Evolutionary conservation across 2,113 vertebrate genomes (phyloP).

Genomic region (Numenius arquata): DNA sequence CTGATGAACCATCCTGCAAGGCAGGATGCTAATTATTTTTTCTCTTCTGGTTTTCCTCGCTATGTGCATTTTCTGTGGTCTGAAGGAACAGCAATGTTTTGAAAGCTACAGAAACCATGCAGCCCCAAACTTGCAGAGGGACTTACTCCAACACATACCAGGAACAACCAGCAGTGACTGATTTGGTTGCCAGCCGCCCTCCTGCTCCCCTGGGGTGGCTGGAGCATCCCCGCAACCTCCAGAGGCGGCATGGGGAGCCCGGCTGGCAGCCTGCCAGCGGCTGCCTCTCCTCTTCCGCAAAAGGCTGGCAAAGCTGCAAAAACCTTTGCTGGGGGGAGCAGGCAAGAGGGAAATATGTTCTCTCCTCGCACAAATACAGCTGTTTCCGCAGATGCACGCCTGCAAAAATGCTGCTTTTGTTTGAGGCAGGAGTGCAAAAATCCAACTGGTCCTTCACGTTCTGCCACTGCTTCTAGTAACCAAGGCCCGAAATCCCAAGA

Average conservation of each 20-base stretch:
- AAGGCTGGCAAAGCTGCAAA: background rate
- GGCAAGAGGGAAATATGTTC: background rate
- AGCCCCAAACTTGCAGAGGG: background rate
- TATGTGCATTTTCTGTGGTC: background rate
- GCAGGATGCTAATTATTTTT: background rate
- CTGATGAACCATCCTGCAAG: background rate
- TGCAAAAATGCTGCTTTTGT: background rate
- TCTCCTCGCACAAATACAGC: background rate
- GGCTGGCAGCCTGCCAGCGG: background rate
- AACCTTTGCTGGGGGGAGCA: background rate
- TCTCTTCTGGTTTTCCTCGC: background rate
- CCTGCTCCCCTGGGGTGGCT: background rate
- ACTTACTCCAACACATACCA: background rate
- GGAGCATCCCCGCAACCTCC: background rate
- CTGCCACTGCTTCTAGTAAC: background rate
- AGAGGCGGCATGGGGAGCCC: background rate
- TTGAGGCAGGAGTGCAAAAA: background rate
- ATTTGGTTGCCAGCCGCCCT: background rate
- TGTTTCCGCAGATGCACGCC: background rate
- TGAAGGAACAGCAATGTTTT: background rate
- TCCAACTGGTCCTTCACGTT: background rate
- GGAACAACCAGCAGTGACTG: background rate
- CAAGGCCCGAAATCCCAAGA: background rate
- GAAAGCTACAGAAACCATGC: background rate
- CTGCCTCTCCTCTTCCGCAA: background rate